Evolutionary conservation across 1,140 invertebrate genomes (phyloP).

Genomic region (Tetramorium parvispinum): DNA sequence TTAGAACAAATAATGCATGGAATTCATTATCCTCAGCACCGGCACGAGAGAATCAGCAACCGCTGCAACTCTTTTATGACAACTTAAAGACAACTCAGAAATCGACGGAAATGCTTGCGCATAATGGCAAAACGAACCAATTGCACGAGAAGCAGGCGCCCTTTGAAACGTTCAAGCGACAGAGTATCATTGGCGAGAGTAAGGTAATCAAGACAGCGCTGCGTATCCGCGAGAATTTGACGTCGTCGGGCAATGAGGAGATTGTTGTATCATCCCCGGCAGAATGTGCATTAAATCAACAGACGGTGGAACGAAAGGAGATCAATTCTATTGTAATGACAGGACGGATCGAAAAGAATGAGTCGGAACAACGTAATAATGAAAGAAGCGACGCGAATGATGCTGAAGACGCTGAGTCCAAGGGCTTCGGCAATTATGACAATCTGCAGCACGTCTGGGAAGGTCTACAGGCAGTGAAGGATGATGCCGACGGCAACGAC

Average conservation of each 20-base stretch:
- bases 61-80: conserved; percentile 79
- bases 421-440: conserved; percentile 84
- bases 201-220: conserved; percentile 80
- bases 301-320: background rate
- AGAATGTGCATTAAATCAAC: background rate
- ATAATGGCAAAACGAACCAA: conserved; percentile 59
- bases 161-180: conserved; percentile 80
- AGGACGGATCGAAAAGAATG: conserved; percentile 24
- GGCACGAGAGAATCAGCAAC: conserved; percentile 69
- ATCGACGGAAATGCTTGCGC: conserved; percentile 27
- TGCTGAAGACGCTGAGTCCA: background rate
- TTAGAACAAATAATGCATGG: conserved; percentile 79
- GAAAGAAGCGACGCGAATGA: conserved; percentile 2
- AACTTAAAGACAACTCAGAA: conserved; percentile 74
- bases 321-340: conserved; percentile 7
- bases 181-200: conserved; percentile 80
- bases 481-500: conserved; percentile 74
- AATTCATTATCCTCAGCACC: conserved; percentile 73
- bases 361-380: background rate
- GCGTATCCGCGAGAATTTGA: conserved; percentile 79
- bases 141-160: conserved; percentile 78
- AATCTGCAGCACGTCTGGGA: conserved; percentile 85
- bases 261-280: background rate
- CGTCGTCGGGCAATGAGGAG: conserved; percentile 61
- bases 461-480: conserved; percentile 72